Evolutionary conservation across 2,113 vertebrate species (phyloP).

Genomic region (Zonotrichia leucophrys): DNA sequence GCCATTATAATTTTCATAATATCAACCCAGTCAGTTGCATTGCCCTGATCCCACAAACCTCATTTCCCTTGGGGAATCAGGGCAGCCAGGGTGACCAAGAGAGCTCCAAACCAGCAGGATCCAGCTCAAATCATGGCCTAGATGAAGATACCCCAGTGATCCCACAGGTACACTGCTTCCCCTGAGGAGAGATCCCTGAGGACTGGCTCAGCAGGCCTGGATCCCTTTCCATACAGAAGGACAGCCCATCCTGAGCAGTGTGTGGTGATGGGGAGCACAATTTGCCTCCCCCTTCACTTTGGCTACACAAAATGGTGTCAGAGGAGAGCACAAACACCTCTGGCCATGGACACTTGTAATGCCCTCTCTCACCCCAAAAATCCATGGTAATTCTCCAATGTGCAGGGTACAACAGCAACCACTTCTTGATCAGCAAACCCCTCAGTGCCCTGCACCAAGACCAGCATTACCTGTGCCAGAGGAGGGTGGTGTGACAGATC

Average conservation of each 20-base stretch:
- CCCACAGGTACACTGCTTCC: not conserved
- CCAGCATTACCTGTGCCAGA: conserved; percentile 81
- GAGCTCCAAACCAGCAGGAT: not conserved
- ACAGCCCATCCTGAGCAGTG: not conserved
- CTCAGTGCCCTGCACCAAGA: not conserved
- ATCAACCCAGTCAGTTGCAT: not conserved
- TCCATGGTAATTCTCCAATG: rapidly evolving
- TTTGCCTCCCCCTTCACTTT: rapidly evolving
- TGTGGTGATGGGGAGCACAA: not conserved
- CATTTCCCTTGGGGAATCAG: not conserved
- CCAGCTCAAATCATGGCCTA: not conserved
- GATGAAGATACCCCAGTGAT: not conserved
- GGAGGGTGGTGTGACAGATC: conserved; percentile 87
- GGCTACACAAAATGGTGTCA: not conserved
- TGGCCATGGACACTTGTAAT: rapidly evolving
- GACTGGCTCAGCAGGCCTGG: not conserved
- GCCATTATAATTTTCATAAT: not conserved
- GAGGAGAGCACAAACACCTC: not conserved
- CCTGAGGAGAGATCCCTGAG: not conserved
- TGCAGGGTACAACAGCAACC: not conserved
- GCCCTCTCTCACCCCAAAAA: not conserved
- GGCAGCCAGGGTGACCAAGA: not conserved
- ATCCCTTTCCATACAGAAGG: not conserved
- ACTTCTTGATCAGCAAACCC: not conserved
- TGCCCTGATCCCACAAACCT: not conserved